These are phyloP conservation scores for Aleiodes alternator DNA, from an alignment of 2,888 invertebrate genomes.

Conservation along the genomic window DNA sequence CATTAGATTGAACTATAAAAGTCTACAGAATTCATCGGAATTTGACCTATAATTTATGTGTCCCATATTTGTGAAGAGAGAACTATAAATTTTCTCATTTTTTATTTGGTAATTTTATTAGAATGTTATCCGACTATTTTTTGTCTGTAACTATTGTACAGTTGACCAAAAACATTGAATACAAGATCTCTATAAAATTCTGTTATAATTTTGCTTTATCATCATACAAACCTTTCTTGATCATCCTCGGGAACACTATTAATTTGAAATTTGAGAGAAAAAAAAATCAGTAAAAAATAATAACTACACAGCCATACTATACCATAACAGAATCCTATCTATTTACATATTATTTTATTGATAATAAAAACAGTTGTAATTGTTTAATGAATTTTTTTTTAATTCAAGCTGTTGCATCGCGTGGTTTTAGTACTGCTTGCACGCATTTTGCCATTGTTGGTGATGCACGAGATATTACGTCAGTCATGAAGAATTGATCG, in stretches of 20 bases:
- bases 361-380: slow-evolving; percentile 2
- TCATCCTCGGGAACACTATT: slow-evolving; percentile 38
- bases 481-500: slow-evolving; percentile 96
- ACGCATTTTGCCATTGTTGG: slow-evolving; percentile 99
- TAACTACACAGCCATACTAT: slow-evolving; percentile 51
- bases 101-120: slow-evolving; percentile 44
- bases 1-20: not conserved
- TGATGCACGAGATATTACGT: slow-evolving; percentile 96
- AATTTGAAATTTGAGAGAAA: slow-evolving; percentile 11
- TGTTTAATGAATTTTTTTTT: too few species aligned
- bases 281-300: slow-evolving; percentile 37
- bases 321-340: slow-evolving; percentile 59
- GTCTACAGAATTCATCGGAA: too few species aligned
- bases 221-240: slow-evolving; percentile 40
- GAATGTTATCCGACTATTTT: slow-evolving; percentile 7
- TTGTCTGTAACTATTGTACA: slow-evolving; percentile 20
- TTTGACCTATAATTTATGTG: too few species aligned
- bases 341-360: slow-evolving; percentile 53
- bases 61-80: slow-evolving; percentile 53
- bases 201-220: slow-evolving; percentile 21
- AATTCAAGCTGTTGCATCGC: slow-evolving; percentile 41
- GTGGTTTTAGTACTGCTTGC: slow-evolving; percentile 89
- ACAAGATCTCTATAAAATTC: slow-evolving; percentile 29
- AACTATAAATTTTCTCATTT: slow-evolving; percentile 30
- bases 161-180: slow-evolving; percentile 17